Evolutionary conservation across 2,888 invertebrate genomes (phyloP).

Genomic region (Orchesella flavescens): DNA sequence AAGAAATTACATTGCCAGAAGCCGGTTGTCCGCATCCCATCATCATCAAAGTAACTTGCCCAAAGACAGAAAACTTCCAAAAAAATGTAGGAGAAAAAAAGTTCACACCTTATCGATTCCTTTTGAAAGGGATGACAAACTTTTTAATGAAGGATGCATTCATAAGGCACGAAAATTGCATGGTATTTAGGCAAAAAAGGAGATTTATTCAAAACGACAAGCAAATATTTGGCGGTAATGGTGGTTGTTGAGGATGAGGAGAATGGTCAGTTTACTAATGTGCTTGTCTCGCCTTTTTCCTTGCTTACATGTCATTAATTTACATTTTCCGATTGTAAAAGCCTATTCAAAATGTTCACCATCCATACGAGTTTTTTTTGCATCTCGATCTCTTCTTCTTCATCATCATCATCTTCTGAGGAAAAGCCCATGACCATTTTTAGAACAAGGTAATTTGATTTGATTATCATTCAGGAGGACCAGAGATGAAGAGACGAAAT

Average conservation of each 20-base stretch:
- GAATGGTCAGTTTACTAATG: too few species aligned
- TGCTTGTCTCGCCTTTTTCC: too few species aligned
- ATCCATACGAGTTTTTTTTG: background rate
- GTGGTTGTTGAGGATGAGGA: too few species aligned
- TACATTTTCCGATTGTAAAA: too few species aligned
- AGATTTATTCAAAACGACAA: too few species aligned
- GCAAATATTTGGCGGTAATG: too few species aligned
- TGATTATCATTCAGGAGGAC: background rate
- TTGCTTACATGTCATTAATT: too few species aligned
- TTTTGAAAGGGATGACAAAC: too few species aligned
- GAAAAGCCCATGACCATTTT: background rate
- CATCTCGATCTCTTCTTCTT: background rate
- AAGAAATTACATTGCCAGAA: background rate
- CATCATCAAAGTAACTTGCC: background rate
- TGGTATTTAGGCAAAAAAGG: too few species aligned
- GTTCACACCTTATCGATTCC: too few species aligned
- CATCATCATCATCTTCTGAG: background rate
- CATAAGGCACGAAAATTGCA: too few species aligned
- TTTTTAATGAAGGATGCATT: too few species aligned
- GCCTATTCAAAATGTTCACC: background rate
- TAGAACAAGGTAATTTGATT: background rate
- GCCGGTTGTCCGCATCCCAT: background rate
- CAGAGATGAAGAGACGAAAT: background rate
- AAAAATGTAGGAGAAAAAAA: background rate
- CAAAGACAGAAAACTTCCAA: background rate